These are phyloP conservation scores for Trichonephila inaurata DNA, from an alignment of 1,140 invertebrate genomes.

Conservation along the genomic window DNA sequence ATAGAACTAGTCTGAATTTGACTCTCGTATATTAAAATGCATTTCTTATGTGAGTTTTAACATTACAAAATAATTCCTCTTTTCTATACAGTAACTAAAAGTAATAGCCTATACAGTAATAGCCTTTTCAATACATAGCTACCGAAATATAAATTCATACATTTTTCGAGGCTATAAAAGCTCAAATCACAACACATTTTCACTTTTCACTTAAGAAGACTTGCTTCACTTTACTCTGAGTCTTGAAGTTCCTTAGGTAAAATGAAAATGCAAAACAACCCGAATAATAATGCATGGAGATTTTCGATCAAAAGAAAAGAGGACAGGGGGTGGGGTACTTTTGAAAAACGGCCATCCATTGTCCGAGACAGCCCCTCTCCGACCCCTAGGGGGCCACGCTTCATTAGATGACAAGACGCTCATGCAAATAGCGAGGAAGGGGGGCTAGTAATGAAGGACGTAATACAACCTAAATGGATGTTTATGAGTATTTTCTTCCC, in stretches of 20 bases:
- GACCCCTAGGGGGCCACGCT: constrained; percentile 31
- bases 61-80: no score
- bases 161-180: background rate
- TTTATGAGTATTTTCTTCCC: constrained; percentile 53
- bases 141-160: no score
- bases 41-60: no score
- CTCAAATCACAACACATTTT: background rate
- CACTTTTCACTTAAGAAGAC: background rate
- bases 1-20: no score
- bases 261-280: constrained; percentile 69
- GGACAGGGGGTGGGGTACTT: background rate
- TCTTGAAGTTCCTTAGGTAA: constrained; percentile 20
- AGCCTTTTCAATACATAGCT: no score
- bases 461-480: constrained; percentile 68
- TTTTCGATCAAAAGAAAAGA: background rate
- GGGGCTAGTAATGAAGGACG: constrained; percentile 61
- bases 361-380: background rate
- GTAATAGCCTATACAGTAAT: no score
- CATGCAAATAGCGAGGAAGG: constrained; percentile 46
- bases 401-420: constrained; percentile 65
- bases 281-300: constrained; percentile 57
- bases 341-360: constrained; percentile 63
- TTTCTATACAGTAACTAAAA: no score
- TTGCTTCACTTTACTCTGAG: background rate
- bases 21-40: no score